These are phyloP conservation scores for Hypolimnas misippus DNA, from an alignment of 2,888 invertebrate species.

Conservation along the genomic window DNA sequence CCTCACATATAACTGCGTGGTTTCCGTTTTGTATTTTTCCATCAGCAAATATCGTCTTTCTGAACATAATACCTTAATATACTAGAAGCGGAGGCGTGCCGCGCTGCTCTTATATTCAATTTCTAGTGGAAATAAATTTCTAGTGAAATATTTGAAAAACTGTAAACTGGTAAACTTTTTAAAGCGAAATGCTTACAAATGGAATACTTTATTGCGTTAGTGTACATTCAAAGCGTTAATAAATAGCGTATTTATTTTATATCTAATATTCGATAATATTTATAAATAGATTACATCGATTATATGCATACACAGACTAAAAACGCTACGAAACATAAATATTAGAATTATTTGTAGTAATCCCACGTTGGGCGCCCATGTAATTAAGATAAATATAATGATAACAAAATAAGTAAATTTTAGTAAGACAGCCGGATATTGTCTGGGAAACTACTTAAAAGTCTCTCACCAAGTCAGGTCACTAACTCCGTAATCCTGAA, in stretches of 20 bases:
- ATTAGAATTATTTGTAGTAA: neutral
- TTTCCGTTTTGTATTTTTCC: slow-evolving; percentile 27
- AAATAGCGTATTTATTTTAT: neutral
- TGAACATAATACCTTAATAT: slow-evolving; percentile 44
- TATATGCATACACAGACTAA: neutral
- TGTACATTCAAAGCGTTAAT: slow-evolving; percentile 7
- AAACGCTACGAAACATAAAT: too few relatives aligned
- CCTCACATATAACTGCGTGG: slow-evolving; percentile 6
- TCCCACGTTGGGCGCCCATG: neutral
- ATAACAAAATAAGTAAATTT: slow-evolving; percentile 1
- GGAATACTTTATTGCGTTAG: slow-evolving; percentile 16
- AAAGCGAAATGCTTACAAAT: slow-evolving; percentile 16
- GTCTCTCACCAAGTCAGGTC: slow-evolving; percentile 2
- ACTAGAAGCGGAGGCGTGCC: slow-evolving; percentile 33
- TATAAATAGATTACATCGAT: neutral
- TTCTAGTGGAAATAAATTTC: slow-evolving; percentile 47
- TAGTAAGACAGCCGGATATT: slow-evolving; percentile 11
- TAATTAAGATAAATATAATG: neutral
- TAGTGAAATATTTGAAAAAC: slow-evolving; percentile 45
- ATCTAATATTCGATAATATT: neutral
- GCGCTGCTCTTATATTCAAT: slow-evolving; percentile 44
- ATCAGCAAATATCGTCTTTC: slow-evolving; percentile 31
- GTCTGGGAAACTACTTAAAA: slow-evolving; percentile 15
- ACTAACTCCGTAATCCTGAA: slow-evolving; percentile 14
- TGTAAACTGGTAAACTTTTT: slow-evolving; percentile 32